Base-by-base conservation (phyloP, 1,140 invertebrate species). In the Tetragnatha versicolor region DNA sequence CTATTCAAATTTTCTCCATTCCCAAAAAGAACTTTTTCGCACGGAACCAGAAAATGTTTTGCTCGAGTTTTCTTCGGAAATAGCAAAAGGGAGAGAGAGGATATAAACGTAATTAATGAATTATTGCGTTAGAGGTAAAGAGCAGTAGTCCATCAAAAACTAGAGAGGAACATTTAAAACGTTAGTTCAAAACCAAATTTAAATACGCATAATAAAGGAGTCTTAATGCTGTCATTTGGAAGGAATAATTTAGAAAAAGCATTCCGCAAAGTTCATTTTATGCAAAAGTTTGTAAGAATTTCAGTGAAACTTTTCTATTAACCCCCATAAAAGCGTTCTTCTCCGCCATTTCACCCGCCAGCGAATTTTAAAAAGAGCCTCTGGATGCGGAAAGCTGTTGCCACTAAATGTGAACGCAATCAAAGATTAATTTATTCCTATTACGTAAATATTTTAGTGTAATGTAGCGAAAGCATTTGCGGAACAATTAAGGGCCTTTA, bases 391-490 rank as follows among this genome's bases (percentile, higher is more conserved):
- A 75, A 75, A 75, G 72, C 72, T 75, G 72, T 75, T 75, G 42
- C 72, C 72, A 75, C 72, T 63, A 49, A 75, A 75, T 75, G 72
- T 49, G 72, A 75, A 75, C 72, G 72, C 58, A 75, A 75, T 75
- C 72, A 75, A 75, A 75, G 72, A 75, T 75, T 75, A 75, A 75
- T 75, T 75, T 75, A 75, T 75, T 75, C 72, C 55, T 75, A 75
- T 75, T 75, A 75, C 72, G 72, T 75, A 75, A 75, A 75, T 75
- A 75, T 75, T 75, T 75, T 75, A 75, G 72, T 75, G 72, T 63
- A 75, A 75, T 75, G 72, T 75, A 75, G 39, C 72, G 72, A 63
- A 75, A 75, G 72, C 72, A 75, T 75, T 75, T 63, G 72, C 39
- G 60, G 72, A 75, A 75, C 72, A 75, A 75, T 75, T 75, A 75